A percentile compares a stretch with the other conserved stretches of the same genome.
Evolutionary conservation across 2,797 vertebrate genomes (phyloP).

Genomic region (Peromyscus aztecus): DNA sequence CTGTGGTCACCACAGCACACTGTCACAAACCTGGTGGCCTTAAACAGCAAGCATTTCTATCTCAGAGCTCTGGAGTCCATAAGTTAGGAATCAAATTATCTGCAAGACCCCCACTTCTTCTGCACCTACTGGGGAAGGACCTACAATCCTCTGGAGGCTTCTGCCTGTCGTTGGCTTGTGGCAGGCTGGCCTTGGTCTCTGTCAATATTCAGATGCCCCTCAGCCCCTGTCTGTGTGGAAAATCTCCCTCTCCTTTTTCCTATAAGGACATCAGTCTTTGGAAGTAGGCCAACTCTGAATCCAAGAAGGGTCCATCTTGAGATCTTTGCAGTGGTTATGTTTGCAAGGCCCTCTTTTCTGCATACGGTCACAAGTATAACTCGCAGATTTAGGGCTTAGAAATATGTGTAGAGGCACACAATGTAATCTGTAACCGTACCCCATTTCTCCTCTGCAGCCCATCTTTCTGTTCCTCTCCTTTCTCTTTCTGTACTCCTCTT

Average conservation of each 20-base stretch:
- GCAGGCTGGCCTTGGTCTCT: neutral
- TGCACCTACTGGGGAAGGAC: accelerated
- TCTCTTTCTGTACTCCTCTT: neutral
- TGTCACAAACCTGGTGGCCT: neutral
- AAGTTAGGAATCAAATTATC: neutral
- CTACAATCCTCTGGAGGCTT: neutral
- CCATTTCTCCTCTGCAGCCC: neutral
- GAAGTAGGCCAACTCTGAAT: neutral
- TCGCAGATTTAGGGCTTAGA: neutral
- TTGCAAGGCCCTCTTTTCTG: neutral
- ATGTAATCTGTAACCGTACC: neutral
- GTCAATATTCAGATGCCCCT: neutral
- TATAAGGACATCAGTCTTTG: neutral
- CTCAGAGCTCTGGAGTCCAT: neutral
- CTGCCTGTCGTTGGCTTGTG: neutral
- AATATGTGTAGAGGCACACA: too few species aligned
- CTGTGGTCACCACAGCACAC: too few species aligned
- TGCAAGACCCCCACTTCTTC: neutral
- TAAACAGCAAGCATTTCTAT: neutral
- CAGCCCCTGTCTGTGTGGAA: neutral
- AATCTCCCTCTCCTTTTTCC: neutral
- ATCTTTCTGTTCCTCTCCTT: neutral
- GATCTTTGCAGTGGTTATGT: neutral
- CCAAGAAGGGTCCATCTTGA: neutral
- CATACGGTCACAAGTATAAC: neutral